phyloP scores from a whole-genome alignment of 2,888 invertebrate species.

The Prosapia bicincta region DNA sequence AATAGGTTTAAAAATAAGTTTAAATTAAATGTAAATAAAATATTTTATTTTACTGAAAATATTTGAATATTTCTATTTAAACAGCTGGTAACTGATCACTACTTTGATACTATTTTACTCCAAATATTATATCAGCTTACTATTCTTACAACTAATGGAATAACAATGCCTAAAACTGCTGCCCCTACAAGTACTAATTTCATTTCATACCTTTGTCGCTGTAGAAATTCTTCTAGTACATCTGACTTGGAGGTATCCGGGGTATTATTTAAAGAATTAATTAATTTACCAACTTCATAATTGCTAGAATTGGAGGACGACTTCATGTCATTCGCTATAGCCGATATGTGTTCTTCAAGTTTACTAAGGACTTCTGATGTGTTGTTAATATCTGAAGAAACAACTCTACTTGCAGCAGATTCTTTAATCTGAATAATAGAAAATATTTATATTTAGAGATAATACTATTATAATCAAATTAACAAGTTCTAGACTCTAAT shows the following conservation, averaged over 20 bases:
- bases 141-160: conserved; percentile 29
- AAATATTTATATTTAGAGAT: too few species aligned
- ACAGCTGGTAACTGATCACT: too few species aligned
- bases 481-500: too few species aligned
- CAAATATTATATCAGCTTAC: conserved; percentile 15
- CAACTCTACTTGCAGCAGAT: neutral
- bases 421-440: conserved; percentile 8
- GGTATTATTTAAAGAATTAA: conserved; percentile 12
- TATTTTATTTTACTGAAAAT: too few species aligned
- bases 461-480: too few species aligned
- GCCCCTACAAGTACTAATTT: conserved; percentile 26
- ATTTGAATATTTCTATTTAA: too few species aligned
- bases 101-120: too few species aligned
- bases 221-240: conserved; percentile 27
- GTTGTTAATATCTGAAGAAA: neutral
- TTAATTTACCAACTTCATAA: neutral
- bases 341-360: conserved; percentile 16
- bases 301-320: neutral
- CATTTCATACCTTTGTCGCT: conserved; percentile 29
- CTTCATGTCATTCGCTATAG: conserved; percentile 7
- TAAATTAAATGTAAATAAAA: too few species aligned
- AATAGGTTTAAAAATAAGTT: too few species aligned
- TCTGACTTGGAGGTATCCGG: conserved; percentile 11
- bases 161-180: conserved; percentile 19
- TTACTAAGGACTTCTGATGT: neutral